Percentiles rank a stretch among this genome's conserved stretches.
phyloP scores from a whole-genome alignment of 2,113 vertebrate genomes.

The Cepphus grylle region DNA sequence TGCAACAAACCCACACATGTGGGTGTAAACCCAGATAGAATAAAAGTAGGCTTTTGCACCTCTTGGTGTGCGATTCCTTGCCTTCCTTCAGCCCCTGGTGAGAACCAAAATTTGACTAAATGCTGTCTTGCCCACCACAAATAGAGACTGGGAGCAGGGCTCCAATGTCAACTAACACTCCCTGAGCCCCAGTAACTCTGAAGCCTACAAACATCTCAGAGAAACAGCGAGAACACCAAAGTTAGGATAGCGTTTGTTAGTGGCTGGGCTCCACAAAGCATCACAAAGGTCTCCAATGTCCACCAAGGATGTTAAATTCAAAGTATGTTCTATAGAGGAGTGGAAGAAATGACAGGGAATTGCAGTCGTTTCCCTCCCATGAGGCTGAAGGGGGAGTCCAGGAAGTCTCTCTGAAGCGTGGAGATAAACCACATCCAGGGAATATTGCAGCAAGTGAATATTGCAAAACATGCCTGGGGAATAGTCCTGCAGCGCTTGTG shows the following conservation, averaged over 20 bases:
- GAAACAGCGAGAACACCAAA: neutral
- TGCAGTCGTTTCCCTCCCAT: accelerated
- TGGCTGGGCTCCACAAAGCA: neutral
- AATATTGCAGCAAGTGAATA: neutral
- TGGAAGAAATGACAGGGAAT: neutral
- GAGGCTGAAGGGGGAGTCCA: neutral
- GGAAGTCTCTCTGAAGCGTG: neutral
- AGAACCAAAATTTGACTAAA: neutral
- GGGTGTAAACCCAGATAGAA: neutral
- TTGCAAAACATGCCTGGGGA: neutral
- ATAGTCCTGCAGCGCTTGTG: neutral
- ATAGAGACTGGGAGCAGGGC: neutral
- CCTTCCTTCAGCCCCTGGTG: neutral
- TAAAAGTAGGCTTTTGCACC: neutral
- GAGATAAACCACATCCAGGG: neutral
- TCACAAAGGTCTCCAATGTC: neutral
- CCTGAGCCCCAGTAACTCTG: neutral
- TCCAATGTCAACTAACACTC: neutral
- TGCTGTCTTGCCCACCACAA: neutral
- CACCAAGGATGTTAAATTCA: neutral
- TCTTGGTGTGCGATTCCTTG: neutral
- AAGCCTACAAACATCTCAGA: neutral
- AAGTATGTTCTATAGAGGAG: neutral
- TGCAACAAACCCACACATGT: neutral
- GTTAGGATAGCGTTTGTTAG: too few relatives aligned